A percentile compares a stretch with the other conserved stretches of the same genome.
phyloP scores from a whole-genome alignment of 92 coral and sea anemone genomes.

The Anthopleura xanthogrammica region DNA sequence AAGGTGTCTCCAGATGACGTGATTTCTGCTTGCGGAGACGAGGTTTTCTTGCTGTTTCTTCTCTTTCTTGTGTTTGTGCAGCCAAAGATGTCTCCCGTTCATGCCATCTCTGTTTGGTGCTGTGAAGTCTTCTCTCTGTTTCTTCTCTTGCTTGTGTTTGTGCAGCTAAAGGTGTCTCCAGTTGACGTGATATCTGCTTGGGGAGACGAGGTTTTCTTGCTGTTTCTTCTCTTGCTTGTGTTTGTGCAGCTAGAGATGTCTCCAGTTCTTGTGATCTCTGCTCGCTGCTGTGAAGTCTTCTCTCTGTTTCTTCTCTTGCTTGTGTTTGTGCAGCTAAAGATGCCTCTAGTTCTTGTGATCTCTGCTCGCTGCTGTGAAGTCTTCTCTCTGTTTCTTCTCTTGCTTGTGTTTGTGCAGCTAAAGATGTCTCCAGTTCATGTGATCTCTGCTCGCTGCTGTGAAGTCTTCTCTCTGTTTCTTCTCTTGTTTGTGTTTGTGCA shows the following conservation, averaged over 20 bases:
- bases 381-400: not conserved
- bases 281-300: not conserved
- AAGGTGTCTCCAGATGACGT: too few relatives aligned
- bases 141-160: not conserved
- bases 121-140: not conserved
- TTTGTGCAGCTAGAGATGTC: not conserved
- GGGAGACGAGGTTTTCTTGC: not conserved
- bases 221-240: not conserved
- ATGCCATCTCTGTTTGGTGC: not conserved
- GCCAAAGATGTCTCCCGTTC: constrained; percentile 7
- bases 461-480: too few relatives aligned
- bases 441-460: too few relatives aligned
- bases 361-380: constrained; percentile 8
- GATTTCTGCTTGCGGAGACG: too few relatives aligned
- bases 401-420: not conserved
- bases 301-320: not conserved
- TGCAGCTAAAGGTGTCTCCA: not conserved
- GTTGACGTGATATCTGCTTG: not conserved
- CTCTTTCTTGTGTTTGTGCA: constrained; percentile 28
- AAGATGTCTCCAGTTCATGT: too few relatives aligned
- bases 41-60: not conserved
- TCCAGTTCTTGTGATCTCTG: not conserved
- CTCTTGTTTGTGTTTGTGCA: too few relatives aligned
- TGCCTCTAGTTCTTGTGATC: constrained; percentile 29
- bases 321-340: not conserved